A percentile compares a stretch with the other conserved stretches of the same genome.
Evolutionary conservation across 2,888 invertebrate species (phyloP).

Genomic region (Machimus rusticus): DNA sequence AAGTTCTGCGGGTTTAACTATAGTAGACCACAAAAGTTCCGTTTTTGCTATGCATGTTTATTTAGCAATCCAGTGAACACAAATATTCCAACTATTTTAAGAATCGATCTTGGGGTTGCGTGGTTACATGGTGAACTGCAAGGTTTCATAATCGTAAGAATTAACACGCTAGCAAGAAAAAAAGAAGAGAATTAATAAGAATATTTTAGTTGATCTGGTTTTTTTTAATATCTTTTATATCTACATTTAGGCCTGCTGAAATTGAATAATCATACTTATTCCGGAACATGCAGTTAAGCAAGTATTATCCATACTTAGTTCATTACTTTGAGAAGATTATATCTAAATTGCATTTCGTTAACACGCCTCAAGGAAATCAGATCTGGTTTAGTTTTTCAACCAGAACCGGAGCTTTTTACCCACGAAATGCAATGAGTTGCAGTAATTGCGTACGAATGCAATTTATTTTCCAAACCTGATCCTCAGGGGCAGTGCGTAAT

Average conservation of each 20-base stretch:
- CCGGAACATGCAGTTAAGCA: not conserved
- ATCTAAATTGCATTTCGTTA: not conserved
- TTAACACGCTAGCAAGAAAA: not conserved
- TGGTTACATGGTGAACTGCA: not conserved
- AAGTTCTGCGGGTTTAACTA: not conserved
- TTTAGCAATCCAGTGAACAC: not conserved
- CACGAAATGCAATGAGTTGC: not conserved
- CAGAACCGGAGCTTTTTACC: not conserved
- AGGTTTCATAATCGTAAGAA: not conserved
- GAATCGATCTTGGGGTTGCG: not conserved
- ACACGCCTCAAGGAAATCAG: not conserved
- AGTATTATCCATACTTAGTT: not conserved
- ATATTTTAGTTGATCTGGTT: not conserved
- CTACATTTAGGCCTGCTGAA: not conserved
- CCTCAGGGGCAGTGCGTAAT: slow-evolving; percentile 6
- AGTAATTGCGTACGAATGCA: not conserved
- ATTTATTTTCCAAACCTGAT: not conserved
- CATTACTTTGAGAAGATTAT: not conserved
- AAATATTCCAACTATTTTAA: not conserved
- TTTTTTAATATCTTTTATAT: not conserved
- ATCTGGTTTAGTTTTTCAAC: not conserved
- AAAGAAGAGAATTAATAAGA: not conserved
- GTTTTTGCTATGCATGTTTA: not conserved
- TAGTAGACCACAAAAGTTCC: not conserved
- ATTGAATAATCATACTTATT: not conserved